Evolutionary conservation across 2,797 vertebrate species (phyloP).

Genomic region (Argentina silus): DNA sequence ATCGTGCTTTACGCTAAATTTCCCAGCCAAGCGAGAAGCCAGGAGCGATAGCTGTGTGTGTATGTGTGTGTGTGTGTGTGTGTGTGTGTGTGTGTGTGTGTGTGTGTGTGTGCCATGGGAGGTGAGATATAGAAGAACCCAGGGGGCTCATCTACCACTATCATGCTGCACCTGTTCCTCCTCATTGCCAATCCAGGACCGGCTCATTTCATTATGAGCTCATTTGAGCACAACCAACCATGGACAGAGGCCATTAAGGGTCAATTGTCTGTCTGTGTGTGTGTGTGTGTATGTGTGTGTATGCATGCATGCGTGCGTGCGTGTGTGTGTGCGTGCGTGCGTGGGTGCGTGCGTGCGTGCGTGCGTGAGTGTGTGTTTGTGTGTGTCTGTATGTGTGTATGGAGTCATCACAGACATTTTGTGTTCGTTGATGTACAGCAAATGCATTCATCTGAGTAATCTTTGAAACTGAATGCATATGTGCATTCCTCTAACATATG

Average conservation of each 20-base stretch:
- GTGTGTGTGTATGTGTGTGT: conserved; percentile 11
- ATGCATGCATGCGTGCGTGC: conserved; percentile 2
- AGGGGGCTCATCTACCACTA: conserved; percentile 43
- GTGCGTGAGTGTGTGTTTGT: background rate
- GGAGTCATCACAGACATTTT: background rate
- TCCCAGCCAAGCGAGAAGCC: too few relatives aligned
- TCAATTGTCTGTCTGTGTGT: conserved; percentile 31
- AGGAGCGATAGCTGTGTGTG: too few relatives aligned
- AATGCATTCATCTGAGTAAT: background rate
- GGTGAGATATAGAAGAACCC: background rate
- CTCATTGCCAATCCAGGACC: conserved; percentile 31
- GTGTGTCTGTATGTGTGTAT: conserved; percentile 7
- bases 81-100: too few relatives aligned
- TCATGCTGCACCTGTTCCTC: conserved; percentile 53
- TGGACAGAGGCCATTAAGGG: conserved; percentile 29
- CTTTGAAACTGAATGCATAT: background rate
- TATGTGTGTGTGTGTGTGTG: too few relatives aligned
- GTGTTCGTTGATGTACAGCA: background rate
- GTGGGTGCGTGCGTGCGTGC: background rate
- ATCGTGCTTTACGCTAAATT: too few relatives aligned
- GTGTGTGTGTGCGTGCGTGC: background rate
- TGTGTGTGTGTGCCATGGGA: too few relatives aligned
- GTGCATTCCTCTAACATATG: background rate
- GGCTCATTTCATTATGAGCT: conserved; percentile 37
- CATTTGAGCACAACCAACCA: conserved; percentile 31